Evolutionary conservation across 2,888 invertebrate species (phyloP).

Genomic region (Rhabditophanes sp.): DNA sequence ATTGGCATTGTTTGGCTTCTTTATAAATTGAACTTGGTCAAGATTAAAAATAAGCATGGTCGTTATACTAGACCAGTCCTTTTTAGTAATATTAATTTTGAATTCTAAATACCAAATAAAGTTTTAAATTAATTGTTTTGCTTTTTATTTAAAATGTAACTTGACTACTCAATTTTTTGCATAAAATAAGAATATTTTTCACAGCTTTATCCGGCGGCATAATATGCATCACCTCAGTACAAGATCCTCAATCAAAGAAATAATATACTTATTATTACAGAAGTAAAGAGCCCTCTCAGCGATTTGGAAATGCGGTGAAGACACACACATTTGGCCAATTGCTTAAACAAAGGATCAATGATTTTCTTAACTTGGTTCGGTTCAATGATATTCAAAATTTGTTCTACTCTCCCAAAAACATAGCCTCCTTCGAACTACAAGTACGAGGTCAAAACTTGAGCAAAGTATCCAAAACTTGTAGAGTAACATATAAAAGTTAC

Average conservation of each 20-base stretch:
- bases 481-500: too few species aligned
- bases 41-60: too few species aligned
- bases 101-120: too few species aligned
- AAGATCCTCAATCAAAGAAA: constrained; percentile 95
- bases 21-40: too few species aligned
- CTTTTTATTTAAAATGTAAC: too few species aligned
- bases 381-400: constrained; percentile 97
- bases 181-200: too few species aligned
- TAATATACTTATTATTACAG: constrained; percentile 99
- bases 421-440: constrained; percentile 98
- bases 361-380: constrained; percentile 96
- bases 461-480: constrained; percentile 75
- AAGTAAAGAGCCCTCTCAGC: constrained; percentile 96
- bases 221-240: constrained; percentile 86
- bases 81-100: too few species aligned
- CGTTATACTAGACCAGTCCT: too few species aligned
- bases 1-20: too few species aligned
- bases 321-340: constrained; percentile 96
- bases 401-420: constrained; percentile 99
- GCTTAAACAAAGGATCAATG: constrained; percentile 88
- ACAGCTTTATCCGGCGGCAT: constrained; percentile 99
- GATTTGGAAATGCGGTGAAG: constrained; percentile 98
- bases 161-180: too few species aligned
- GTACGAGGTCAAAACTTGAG: constrained; percentile 99
- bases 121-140: too few species aligned